Evolutionary conservation across 2,888 invertebrate genomes (phyloP).

Genomic region (Chrysopilus asiliformis): DNA sequence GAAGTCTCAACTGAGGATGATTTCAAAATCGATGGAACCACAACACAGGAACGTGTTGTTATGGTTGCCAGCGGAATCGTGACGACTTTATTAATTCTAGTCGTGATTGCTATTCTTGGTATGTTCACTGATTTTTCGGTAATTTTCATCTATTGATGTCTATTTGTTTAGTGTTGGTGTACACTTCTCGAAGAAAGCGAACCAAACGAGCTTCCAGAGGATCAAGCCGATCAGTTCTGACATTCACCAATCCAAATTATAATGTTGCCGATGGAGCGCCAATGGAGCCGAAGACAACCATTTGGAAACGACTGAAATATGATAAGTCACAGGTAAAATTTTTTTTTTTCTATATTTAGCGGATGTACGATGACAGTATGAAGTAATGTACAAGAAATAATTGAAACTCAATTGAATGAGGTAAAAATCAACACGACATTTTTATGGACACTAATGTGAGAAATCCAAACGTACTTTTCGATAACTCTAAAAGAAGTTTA

Average conservation of each 20-base stretch:
- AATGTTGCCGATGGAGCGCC: conserved; percentile 41
- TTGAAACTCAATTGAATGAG: too few species aligned
- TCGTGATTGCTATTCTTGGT: conserved; percentile 33
- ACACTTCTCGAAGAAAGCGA: conserved; percentile 36
- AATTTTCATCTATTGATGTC: too few species aligned
- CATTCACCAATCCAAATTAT: conserved; percentile 85
- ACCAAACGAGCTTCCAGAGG: conserved; percentile 42
- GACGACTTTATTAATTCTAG: conserved; percentile 28
- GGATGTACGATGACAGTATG: too few species aligned
- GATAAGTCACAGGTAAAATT: conserved; percentile 64
- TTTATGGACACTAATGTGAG: too few species aligned
- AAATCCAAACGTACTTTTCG: too few species aligned
- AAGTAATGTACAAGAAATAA: too few species aligned
- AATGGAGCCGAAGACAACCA: conserved; percentile 41
- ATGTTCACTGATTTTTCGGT: conserved; percentile 16
- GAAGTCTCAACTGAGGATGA: conserved; percentile 12
- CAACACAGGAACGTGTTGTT: conserved; percentile 22
- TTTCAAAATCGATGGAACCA: conserved; percentile 10
- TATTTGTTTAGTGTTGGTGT: conserved; percentile 33
- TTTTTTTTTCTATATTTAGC: too few species aligned
- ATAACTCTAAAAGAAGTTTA: too few species aligned
- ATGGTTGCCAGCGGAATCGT: conserved; percentile 31
- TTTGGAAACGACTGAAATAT: conserved; percentile 65
- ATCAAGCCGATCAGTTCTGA: conserved; percentile 57
- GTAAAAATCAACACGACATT: too few species aligned